A percentile compares a stretch with the other conserved stretches of the same genome.
Conservation (phyloP, 2,888 invertebrate species). For the Heliconius aoede region DNA sequence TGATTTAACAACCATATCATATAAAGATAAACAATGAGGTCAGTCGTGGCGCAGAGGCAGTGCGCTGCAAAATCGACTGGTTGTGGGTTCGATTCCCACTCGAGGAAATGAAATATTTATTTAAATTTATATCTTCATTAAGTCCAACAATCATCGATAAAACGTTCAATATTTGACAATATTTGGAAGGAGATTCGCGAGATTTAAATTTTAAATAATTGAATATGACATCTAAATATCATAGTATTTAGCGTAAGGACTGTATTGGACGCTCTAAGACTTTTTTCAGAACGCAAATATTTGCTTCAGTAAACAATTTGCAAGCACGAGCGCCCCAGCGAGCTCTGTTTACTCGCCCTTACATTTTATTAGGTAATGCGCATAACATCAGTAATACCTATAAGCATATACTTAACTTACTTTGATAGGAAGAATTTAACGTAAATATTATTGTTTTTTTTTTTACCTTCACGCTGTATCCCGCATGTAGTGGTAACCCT, state of each 20-base stretch:
- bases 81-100: too few species aligned
- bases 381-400: slow-evolving; percentile 9
- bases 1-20: too few species aligned
- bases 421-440: too few species aligned
- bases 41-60: too few species aligned
- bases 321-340: slow-evolving; percentile 31
- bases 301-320: slow-evolving; percentile 43
- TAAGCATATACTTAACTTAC: too few species aligned
- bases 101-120: too few species aligned
- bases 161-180: too few species aligned
- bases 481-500: too few species aligned
- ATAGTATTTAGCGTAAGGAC: not conserved
- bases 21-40: too few species aligned
- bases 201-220: not conserved
- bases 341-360: slow-evolving; percentile 17
- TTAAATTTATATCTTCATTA: not conserved
- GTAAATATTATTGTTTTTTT: too few species aligned
- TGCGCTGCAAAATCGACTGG: too few species aligned
- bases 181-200: not conserved
- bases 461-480: too few species aligned
- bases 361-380: slow-evolving; percentile 19
- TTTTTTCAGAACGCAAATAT: slow-evolving; percentile 38
- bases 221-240: not conserved
- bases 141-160: not conserved
- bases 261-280: slow-evolving; percentile 8